Evolutionary conservation across 2,797 vertebrate genomes (phyloP).

Genomic region (Dicrostonyx torquatus): DNA sequence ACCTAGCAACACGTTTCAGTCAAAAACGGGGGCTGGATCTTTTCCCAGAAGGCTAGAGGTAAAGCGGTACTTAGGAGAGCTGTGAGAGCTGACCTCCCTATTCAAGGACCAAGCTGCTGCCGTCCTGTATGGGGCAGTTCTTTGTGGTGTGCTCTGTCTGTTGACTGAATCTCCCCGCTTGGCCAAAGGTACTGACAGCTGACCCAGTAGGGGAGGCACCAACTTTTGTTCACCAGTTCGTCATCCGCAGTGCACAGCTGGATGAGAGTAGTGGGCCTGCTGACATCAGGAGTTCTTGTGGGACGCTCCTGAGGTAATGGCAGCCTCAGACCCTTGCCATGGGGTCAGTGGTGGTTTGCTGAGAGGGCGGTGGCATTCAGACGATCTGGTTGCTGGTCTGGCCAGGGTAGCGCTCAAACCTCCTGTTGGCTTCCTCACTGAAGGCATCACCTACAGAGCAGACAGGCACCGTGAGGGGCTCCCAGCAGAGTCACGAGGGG

Average conservation of each 20-base stretch:
- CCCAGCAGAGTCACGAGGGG: neutral
- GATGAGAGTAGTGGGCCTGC: neutral
- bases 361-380: constrained; percentile 71
- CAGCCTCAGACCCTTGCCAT: constrained; percentile 67
- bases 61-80: constrained; percentile 71
- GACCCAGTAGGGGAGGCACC: constrained; percentile 53
- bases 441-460: constrained; percentile 92
- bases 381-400: constrained; percentile 96
- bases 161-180: neutral
- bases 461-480: rapidly evolving
- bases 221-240: constrained; percentile 17
- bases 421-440: constrained; percentile 95
- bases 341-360: constrained; percentile 70
- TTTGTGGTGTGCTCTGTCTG: neutral
- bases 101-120: constrained; percentile 41
- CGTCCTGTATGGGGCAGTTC: neutral
- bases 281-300: constrained; percentile 36
- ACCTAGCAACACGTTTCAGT: constrained; percentile 73
- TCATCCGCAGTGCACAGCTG: neutral
- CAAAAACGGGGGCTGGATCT: constrained; percentile 37
- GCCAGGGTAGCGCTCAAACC: constrained; percentile 96
- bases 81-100: constrained; percentile 52
- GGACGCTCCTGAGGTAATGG: constrained; percentile 76
- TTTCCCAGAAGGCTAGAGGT: constrained; percentile 71
- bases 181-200: neutral